Evolutionary conservation across 2,113 vertebrate genomes (phyloP).

Genomic region (Hypomesus transpacificus): DNA sequence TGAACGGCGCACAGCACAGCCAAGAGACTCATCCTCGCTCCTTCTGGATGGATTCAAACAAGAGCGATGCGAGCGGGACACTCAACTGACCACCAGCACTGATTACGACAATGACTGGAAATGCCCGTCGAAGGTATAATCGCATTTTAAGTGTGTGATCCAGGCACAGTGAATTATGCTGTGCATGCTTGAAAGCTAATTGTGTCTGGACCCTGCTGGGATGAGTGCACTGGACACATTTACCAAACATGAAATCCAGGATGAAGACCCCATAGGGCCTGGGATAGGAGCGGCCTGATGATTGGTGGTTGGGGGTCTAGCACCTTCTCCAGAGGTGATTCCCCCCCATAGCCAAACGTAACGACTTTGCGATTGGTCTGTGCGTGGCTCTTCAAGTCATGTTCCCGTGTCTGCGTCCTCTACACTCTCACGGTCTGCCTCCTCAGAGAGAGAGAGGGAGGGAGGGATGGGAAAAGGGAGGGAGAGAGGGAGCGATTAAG

Average conservation of each 20-base stretch:
- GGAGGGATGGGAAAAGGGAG: background rate
- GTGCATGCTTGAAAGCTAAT: conserved; percentile 61
- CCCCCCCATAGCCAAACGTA: background rate
- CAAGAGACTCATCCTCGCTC: background rate
- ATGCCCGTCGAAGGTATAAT: conserved; percentile 63
- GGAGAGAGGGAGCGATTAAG: background rate
- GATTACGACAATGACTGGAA: conserved; percentile 53
- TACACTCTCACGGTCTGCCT: background rate
- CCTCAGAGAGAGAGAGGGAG: background rate
- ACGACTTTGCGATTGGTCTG: no score
- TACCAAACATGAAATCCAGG: conserved; percentile 61
- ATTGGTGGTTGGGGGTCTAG: conserved; percentile 26
- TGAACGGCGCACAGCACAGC: background rate
- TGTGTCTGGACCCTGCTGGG: conserved; percentile 66
- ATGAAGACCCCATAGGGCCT: conserved; percentile 52
- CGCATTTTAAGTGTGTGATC: conserved; percentile 64
- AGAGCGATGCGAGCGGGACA: background rate
- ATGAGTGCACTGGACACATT: conserved; percentile 66
- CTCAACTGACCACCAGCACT: conserved; percentile 38
- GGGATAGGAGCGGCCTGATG: conserved; percentile 55
- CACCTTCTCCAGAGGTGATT: background rate
- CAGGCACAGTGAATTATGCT: conserved; percentile 62
- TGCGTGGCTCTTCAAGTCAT: no score
- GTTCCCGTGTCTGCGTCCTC: background rate
- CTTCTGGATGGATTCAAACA: conserved; percentile 16